These are phyloP conservation scores for Osmerus eperlanus DNA, from an alignment of 2,113 vertebrate genomes.

Conservation along the genomic window DNA sequence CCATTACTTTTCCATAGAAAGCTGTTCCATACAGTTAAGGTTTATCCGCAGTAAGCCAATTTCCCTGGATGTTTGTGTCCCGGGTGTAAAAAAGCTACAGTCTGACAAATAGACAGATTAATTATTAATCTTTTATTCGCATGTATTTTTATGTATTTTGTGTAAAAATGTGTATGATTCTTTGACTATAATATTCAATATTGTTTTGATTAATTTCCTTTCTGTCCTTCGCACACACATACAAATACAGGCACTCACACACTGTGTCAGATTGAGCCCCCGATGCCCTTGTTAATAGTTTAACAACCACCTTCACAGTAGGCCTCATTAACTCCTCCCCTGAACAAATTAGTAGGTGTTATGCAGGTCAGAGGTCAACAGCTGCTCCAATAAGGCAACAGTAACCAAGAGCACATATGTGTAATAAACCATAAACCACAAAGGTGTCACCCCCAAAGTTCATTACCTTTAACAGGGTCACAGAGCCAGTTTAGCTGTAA, in stretches of 20 bases:
- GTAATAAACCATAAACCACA: slow-evolving; percentile 40
- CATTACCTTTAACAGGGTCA: slow-evolving; percentile 45
- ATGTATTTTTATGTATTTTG: too few species aligned
- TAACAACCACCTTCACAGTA: slow-evolving; percentile 54
- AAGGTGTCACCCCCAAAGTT: slow-evolving; percentile 56
- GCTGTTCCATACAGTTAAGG: not conserved
- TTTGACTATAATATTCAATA: too few species aligned
- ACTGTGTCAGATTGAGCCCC: slow-evolving; percentile 39
- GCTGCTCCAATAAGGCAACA: slow-evolving; percentile 19
- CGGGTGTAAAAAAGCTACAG: too few species aligned
- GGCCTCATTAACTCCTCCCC: slow-evolving; percentile 64
- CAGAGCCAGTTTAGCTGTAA: slow-evolving; percentile 13
- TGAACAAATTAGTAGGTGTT: slow-evolving; percentile 70
- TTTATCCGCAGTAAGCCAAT: not conserved
- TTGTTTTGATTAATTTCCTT: not conserved
- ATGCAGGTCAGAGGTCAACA: slow-evolving; percentile 54
- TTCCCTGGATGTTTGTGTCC: not conserved
- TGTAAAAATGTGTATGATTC: too few species aligned
- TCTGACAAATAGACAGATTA: too few species aligned
- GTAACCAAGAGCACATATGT: slow-evolving; percentile 55
- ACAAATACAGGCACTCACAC: not conserved
- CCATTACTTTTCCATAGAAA: not conserved
- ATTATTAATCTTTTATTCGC: too few species aligned
- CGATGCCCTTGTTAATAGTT: slow-evolving; percentile 36
- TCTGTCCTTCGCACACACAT: not conserved